Evolutionary conservation across 2,113 vertebrate species (phyloP).

Genomic region (Ammodytes dubius): DNA sequence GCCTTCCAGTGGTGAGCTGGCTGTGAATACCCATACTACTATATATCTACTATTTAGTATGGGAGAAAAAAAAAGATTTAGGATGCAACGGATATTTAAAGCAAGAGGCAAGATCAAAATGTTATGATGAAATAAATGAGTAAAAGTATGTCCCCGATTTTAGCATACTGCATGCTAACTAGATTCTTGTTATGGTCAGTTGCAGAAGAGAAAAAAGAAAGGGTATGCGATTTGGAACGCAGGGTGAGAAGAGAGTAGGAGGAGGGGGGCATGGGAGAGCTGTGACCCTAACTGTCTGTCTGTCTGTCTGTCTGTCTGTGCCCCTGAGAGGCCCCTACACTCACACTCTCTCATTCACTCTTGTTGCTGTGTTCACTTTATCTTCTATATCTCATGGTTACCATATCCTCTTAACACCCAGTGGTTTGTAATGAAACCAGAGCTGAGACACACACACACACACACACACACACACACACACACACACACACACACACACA

Average conservation of each 20-base stretch:
- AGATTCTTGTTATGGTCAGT: too few relatives aligned
- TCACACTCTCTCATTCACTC: slow-evolving; percentile 7
- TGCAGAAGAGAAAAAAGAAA: too few relatives aligned
- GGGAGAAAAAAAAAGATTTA: background rate
- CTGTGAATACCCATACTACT: background rate
- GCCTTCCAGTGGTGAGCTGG: background rate
- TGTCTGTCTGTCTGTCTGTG: slow-evolving; percentile 9
- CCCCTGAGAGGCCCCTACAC: slow-evolving; percentile 26
- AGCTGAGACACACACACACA: slow-evolving; percentile 24
- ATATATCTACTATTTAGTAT: too few relatives aligned
- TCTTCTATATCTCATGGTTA: slow-evolving; percentile 57
- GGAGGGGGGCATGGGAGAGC: slow-evolving; percentile 56
- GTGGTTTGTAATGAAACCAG: slow-evolving; percentile 65
- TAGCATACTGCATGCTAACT: too few relatives aligned
- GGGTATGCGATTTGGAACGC: background rate
- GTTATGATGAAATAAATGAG: too few relatives aligned
- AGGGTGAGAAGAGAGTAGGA: slow-evolving; percentile 3
- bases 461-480: slow-evolving; percentile 13
- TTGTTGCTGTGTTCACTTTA: slow-evolving; percentile 72
- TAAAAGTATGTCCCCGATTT: too few relatives aligned
- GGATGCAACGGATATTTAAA: too few relatives aligned
- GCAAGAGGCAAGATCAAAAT: too few relatives aligned
- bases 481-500: slow-evolving; percentile 9
- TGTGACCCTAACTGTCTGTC: slow-evolving; percentile 54
- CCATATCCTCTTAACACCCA: slow-evolving; percentile 57